A percentile compares a stretch with the other conserved stretches of the same genome.
These are phyloP conservation scores for Cheumatopsyche charites DNA, from an alignment of 1,140 invertebrate species.

Conservation along the genomic window DNA sequence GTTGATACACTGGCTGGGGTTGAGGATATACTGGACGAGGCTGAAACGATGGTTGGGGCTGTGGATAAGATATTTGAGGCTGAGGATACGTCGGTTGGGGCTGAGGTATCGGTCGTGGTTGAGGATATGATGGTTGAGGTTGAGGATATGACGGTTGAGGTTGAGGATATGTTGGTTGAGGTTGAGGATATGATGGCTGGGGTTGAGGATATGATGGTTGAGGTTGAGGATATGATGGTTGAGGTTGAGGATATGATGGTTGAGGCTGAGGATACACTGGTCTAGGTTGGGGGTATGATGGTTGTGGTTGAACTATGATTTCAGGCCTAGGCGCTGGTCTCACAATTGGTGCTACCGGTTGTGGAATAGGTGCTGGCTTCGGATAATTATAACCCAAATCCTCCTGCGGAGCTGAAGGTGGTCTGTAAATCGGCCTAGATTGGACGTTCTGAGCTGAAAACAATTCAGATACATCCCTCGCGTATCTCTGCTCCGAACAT, in stretches of 20 bases:
- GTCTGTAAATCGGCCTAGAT: slow-evolving; percentile 1
- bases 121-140: neutral
- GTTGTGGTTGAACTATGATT: slow-evolving; percentile 10
- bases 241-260: slow-evolving; percentile 16
- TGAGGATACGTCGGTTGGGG: neutral
- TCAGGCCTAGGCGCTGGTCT: slow-evolving; percentile 5
- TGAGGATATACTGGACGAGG: neutral
- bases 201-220: slow-evolving; percentile 3
- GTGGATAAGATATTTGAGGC: neutral
- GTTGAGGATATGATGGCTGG: neutral
- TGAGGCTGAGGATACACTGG: slow-evolving; percentile 32
- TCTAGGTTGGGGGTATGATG: slow-evolving; percentile 19
- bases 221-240: slow-evolving; percentile 14
- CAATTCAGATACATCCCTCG: slow-evolving; percentile 42
- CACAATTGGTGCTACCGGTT: neutral
- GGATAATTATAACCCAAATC: slow-evolving; percentile 40
- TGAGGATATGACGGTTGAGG: neutral
- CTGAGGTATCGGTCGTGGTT: slow-evolving; percentile 5
- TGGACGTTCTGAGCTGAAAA: slow-evolving; percentile 18
- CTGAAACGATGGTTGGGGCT: neutral
- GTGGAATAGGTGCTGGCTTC: slow-evolving; percentile 29
- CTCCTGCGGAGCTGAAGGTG: too few species aligned
- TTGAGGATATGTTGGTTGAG: neutral
- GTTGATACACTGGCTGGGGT: slow-evolving; percentile 6
- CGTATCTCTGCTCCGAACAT: slow-evolving; percentile 16